Base-by-base conservation (phyloP, 2,113 vertebrate species). In the Cichladusa arquata region DNA sequence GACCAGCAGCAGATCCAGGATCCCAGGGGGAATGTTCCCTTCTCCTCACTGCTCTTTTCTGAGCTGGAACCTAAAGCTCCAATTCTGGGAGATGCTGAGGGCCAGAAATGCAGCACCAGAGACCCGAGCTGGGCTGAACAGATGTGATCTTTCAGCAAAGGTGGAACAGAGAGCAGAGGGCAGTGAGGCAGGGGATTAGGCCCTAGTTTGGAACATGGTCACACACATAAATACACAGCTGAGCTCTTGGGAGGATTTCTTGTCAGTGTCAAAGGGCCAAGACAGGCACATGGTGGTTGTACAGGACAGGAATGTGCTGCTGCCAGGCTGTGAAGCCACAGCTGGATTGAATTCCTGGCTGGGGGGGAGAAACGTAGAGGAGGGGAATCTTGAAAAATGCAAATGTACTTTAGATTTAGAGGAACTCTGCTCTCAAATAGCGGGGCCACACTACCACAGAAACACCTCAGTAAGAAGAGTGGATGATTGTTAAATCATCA, bases 301-400 rank as follows among this genome's bases (percentile, higher is more conserved):
- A 28, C n/a, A 33, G 45, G 40, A 33, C 51, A 80, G 38, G 9
- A 67, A 26, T 3, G 0, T 67, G 42, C 56, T 71, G 66, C 57
- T 86, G 47, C n/a, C n/a, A 58, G 62, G 57, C 24, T 36, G 19
- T 11, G 44, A 66, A 42, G 12, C 51, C 57, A 38, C 51, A 83
- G n/a, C 11, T 33, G 7, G 20, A 18, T 2, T 47, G 56, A 53
- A 89, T 42, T 74, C 58, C 40, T 74, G 57, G 9, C 56, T 54
- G 8, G 38, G 44, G 4, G 2, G 14, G 8, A 25, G 15, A 36
- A 31, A 42, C 0, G 0, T 7, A 19, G 9, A 8, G 45, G 3
- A 42, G 4, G 2, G 24, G 6, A 10, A 29, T 83, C 31, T 53
- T 66, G 38, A 38, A 38, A 92, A 94, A 53, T 33, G 11, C 3